phyloP scores from a whole-genome alignment of 2,797 vertebrate species.

The Leontopithecus rosalia region DNA sequence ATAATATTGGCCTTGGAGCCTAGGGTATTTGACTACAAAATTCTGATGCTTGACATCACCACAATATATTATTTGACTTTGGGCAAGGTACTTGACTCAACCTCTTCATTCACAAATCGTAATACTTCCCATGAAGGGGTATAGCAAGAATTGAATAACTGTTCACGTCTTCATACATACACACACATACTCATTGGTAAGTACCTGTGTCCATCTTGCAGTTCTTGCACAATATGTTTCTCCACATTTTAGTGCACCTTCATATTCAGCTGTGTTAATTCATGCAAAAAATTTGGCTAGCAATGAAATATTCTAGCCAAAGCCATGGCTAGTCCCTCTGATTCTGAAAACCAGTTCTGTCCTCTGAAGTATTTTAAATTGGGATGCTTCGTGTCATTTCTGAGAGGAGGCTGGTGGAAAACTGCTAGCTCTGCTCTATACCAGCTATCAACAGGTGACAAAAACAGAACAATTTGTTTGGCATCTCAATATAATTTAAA shows the following conservation, averaged over 20 bases:
- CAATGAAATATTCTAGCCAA: background rate
- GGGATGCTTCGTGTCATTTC: background rate
- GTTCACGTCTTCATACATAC: accelerated
- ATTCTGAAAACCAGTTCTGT: background rate
- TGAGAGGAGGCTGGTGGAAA: background rate
- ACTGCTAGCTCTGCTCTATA: background rate
- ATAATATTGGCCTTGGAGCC: background rate
- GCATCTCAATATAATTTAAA: background rate
- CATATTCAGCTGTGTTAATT: background rate
- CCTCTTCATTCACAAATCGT: background rate
- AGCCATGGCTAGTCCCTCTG: background rate
- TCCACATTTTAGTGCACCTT: background rate
- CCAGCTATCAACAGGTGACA: background rate
- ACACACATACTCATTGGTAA: background rate
- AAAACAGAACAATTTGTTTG: background rate
- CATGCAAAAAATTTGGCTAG: background rate
- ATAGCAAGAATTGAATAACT: background rate
- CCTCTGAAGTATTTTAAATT: background rate
- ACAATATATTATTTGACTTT: background rate
- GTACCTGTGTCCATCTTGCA: background rate
- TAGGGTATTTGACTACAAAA: background rate
- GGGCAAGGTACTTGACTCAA: background rate
- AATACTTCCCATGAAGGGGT: background rate
- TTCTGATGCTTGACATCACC: background rate
- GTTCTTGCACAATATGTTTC: background rate